phyloP scores from a whole-genome alignment of 2,113 vertebrate species.

The Triplophysa rosa region DNA sequence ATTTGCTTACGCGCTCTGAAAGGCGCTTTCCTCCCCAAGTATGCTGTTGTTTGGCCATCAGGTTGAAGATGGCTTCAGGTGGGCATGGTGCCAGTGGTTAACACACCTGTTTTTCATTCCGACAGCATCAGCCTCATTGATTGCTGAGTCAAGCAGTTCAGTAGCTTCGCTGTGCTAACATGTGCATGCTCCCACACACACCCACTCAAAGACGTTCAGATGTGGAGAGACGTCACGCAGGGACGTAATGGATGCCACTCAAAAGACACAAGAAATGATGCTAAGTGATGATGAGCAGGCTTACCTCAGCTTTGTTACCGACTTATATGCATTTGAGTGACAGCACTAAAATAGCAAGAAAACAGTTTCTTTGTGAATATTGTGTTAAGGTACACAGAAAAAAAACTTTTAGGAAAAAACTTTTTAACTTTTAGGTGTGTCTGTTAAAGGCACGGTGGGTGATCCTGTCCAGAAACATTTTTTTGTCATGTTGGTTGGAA shows the following conservation, averaged over 20 bases:
- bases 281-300: not conserved
- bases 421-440: not conserved
- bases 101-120: constrained; percentile 30
- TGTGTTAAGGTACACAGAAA: not conserved
- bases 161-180: not conserved
- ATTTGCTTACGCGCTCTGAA: not conserved
- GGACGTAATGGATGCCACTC: not conserved
- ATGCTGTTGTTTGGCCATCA: not conserved
- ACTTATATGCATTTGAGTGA: not conserved
- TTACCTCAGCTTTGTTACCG: not conserved
- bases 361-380: not conserved
- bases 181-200: constrained; percentile 13
- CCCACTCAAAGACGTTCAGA: constrained; percentile 8
- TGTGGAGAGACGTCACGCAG: not conserved
- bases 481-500: too few species aligned
- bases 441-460: too few species aligned
- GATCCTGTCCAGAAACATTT: too few species aligned
- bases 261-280: not conserved
- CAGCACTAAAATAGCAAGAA: not conserved
- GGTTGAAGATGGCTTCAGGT: not conserved
- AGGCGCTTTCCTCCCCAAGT: not conserved
- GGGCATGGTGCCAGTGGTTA: constrained; percentile 27
- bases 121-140: constrained; percentile 12
- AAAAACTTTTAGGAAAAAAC: not conserved
- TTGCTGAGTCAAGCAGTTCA: constrained; percentile 45